phyloP scores from a whole-genome alignment of 1,140 invertebrate species.

The Mya arenaria region DNA sequence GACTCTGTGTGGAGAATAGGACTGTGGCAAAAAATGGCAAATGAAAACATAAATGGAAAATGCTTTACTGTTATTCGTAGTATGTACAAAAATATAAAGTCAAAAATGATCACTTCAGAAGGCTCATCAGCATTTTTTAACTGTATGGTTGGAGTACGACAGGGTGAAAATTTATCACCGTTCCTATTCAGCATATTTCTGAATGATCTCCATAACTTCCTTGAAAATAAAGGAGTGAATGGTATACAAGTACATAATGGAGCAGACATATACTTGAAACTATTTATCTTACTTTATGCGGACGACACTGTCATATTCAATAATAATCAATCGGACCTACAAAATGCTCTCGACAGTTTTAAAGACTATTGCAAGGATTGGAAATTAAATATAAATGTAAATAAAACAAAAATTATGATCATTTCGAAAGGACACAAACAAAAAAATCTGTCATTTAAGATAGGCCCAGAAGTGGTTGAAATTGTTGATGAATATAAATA shows the following conservation, averaged over 20 bases:
- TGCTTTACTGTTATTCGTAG: slow-evolving; percentile 42
- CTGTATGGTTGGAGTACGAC: slow-evolving; percentile 31
- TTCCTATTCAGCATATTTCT: slow-evolving; percentile 47
- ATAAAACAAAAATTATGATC: slow-evolving; percentile 36
- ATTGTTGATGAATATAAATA: too few relatives aligned
- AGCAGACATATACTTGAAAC: background rate
- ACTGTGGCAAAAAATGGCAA: too few relatives aligned
- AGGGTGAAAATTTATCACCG: slow-evolving; percentile 53
- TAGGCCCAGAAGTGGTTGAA: too few relatives aligned
- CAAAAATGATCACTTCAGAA: background rate
- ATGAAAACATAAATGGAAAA: slow-evolving; percentile 55
- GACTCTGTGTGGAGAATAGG: too few relatives aligned
- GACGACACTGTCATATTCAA: slow-evolving; percentile 24
- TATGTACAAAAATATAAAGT: slow-evolving; percentile 42
- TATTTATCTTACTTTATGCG: slow-evolving; percentile 30
- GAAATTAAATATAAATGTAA: background rate
- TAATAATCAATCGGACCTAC: background rate
- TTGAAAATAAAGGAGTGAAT: background rate
- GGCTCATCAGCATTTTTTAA: slow-evolving; percentile 10
- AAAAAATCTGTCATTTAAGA: too few relatives aligned
- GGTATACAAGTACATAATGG: background rate
- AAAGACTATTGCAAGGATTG: background rate
- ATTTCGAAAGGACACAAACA: background rate
- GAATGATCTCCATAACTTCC: slow-evolving; percentile 36
- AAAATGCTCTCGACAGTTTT: background rate